Evolutionary conservation across 2,888 invertebrate genomes (phyloP).

Genomic region (Cotesia congregata): DNA sequence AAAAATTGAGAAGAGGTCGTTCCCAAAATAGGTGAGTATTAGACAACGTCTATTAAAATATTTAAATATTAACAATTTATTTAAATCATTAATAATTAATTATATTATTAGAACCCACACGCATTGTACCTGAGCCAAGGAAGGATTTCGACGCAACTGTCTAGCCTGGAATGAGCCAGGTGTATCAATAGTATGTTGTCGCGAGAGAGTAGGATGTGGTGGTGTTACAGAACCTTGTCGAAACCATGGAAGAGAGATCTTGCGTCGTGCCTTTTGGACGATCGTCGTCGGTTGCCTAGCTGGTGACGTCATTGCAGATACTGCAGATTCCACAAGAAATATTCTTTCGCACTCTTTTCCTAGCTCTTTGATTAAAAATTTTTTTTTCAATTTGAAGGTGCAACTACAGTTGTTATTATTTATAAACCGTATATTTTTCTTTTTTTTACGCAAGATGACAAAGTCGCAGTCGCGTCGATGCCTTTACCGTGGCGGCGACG

Average conservation of each 20-base stretch:
- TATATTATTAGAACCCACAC: constrained; percentile 27
- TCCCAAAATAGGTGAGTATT: not conserved
- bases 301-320: constrained; percentile 65
- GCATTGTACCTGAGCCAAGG: constrained; percentile 73
- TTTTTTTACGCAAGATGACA: constrained; percentile 21
- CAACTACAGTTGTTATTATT: constrained; percentile 6
- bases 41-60: not conserved
- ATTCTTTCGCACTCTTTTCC: constrained; percentile 49
- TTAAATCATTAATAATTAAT: not conserved
- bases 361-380: constrained; percentile 34
- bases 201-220: constrained; percentile 81
- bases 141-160: constrained; percentile 78
- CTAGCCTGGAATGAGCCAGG: constrained; percentile 88
- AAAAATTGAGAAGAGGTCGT: not conserved
- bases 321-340: constrained; percentile 62
- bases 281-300: constrained; percentile 66
- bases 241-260: constrained; percentile 93
- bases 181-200: constrained; percentile 92
- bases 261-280: constrained; percentile 81
- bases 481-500: constrained; percentile 34
- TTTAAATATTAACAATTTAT: not conserved
- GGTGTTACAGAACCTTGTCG: constrained; percentile 84
- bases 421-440: not conserved
- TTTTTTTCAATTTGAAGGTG: not conserved
- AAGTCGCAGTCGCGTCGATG: constrained; percentile 20